Percentiles rank a stretch among this genome's conserved stretches.
phyloP scores from a whole-genome alignment of 2,797 vertebrate genomes.

The Arremon brunneinucha region DNA sequence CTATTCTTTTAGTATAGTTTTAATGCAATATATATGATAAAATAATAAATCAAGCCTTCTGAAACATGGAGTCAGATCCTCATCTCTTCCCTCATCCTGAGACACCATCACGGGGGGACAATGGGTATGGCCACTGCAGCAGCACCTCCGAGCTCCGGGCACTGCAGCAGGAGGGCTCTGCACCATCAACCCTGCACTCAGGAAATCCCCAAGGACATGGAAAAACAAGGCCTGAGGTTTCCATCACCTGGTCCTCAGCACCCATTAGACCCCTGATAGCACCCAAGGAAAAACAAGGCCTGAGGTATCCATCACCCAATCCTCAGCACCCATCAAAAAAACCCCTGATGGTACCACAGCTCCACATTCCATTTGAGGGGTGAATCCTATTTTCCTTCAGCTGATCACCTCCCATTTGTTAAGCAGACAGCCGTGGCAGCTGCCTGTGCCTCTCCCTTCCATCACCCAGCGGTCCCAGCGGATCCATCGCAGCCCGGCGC shows the following conservation, averaged over 20 bases:
- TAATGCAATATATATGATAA: too few relatives aligned
- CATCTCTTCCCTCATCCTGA: too few relatives aligned
- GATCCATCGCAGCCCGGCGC: background rate
- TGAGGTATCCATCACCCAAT: background rate
- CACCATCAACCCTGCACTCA: accelerated
- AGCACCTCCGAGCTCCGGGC: background rate
- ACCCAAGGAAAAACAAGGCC: background rate
- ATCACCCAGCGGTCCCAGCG: background rate
- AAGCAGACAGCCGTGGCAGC: background rate
- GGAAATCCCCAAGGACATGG: background rate
- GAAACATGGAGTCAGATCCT: too few relatives aligned
- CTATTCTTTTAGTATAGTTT: too few relatives aligned
- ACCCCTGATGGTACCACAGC: background rate
- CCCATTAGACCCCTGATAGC: background rate
- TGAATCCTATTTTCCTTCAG: background rate
- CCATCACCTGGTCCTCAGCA: background rate
- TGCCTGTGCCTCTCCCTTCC: background rate
- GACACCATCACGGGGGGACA: background rate
- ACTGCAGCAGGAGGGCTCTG: background rate
- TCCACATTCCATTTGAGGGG: background rate
- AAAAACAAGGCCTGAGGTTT: background rate
- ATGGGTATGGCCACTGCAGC: accelerated
- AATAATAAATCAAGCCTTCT: too few relatives aligned
- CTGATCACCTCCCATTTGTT: background rate
- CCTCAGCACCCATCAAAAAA: background rate